Base-by-base conservation (phyloP, 2,113 vertebrate species). In the Haemorhous mexicanus region DNA sequence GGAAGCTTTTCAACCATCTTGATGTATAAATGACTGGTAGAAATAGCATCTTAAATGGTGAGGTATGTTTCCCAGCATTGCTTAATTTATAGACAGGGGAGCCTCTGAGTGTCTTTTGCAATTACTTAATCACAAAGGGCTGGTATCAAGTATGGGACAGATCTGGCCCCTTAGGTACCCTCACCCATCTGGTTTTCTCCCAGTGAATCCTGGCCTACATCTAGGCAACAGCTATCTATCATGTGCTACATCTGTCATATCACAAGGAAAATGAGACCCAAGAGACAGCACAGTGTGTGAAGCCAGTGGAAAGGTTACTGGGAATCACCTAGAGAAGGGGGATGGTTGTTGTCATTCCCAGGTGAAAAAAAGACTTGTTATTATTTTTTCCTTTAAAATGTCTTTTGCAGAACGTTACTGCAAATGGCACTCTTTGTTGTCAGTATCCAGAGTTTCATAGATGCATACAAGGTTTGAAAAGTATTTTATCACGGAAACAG, bases 211-310 rank as follows among this genome's bases (percentile, higher is more conserved):
- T 53, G 26, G 56, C 8, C 84, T 62, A 46, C 13, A 52, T 22
- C 18, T 66, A 76, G 41, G 49, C 37, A 83, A 12, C 22, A 79
- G 26, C 69, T n/a, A 12, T 66, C 23, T 13, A 67, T 85, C n/a
- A 37, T 1, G 1, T 1, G 0, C 27, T 62, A 12, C 41, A 63
- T 72, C 73, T 89, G 22, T 75, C 75, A 46, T 0, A 0, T 52
- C 56, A 46, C 33, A 46, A 80, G 23, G 7, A 90, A 62, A 92
- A 24, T 50, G 50, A 69, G 76, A 62, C 27, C 28, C 0, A 0
- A 17, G 30, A 20, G 52, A 73, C 23, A 33, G 11, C 6, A 90
- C 23, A 66, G 23, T 22, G 33, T 32, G 18, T 62, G 49, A 79
- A 83, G 22, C 10, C 46, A 63, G 27, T 33, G 50, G 76, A 92